These are phyloP conservation scores for Oryzias woworae DNA, from an alignment of 2,113 vertebrate species.

Conservation along the genomic window DNA sequence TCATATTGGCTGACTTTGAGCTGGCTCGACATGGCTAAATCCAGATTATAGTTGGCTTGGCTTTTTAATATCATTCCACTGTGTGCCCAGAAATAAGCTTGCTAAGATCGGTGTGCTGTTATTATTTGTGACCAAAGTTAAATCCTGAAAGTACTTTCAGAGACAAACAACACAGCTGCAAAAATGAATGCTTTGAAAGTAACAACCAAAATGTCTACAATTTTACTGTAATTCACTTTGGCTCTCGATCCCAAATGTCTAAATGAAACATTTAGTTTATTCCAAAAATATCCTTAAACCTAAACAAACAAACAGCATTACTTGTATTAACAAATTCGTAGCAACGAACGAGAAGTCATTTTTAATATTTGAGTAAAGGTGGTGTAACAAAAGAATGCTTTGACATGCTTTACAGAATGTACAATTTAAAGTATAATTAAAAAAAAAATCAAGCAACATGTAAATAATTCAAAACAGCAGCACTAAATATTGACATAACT, in stretches of 20 bases:
- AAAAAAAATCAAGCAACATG: slow-evolving; percentile 37
- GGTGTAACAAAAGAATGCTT: slow-evolving; percentile 70
- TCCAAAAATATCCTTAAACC: neutral
- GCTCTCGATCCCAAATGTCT: neutral
- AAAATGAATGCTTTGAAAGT: neutral
- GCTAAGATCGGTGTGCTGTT: slow-evolving; percentile 13
- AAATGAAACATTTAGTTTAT: neutral
- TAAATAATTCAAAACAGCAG: slow-evolving; percentile 63
- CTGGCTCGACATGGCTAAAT: slow-evolving; percentile 42
- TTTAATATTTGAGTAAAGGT: slow-evolving; percentile 76
- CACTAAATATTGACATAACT: slow-evolving; percentile 63
- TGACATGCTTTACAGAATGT: slow-evolving; percentile 82
- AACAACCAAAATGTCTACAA: too few species aligned
- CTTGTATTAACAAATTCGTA: slow-evolving; percentile 8
- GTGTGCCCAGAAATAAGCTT: slow-evolving; percentile 24
- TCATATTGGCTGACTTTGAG: slow-evolving; percentile 33
- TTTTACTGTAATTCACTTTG: too few species aligned
- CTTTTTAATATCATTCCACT: slow-evolving; percentile 31
- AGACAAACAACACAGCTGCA: neutral
- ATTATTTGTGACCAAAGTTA: slow-evolving; percentile 25
- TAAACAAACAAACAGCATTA: neutral
- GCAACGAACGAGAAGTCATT: slow-evolving; percentile 52
- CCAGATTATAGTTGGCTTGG: slow-evolving; percentile 44
- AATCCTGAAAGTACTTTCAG: slow-evolving; percentile 8
- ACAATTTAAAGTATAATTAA: slow-evolving; percentile 64